Evolutionary conservation across 2,888 invertebrate genomes (phyloP).

Genomic region (Griposia aprilina): DNA sequence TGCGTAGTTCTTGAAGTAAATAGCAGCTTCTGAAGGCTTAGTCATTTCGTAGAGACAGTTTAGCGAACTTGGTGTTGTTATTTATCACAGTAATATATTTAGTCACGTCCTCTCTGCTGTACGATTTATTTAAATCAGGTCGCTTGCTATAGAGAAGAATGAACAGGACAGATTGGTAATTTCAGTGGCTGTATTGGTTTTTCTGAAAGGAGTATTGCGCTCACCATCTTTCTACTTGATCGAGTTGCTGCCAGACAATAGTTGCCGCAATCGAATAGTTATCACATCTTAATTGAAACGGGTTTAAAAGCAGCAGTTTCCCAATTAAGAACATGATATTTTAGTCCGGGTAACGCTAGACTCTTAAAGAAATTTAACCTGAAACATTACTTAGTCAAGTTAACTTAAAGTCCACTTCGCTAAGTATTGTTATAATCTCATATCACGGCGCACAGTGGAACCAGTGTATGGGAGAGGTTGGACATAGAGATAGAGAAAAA

Average conservation of each 20-base stretch:
- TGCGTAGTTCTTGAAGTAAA: slow-evolving; percentile 47
- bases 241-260: slow-evolving; percentile 5
- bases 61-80: slow-evolving; percentile 40
- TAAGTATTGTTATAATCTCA: slow-evolving; percentile 60
- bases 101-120: slow-evolving; percentile 8
- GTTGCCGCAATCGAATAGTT: neutral
- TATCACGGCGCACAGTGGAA: slow-evolving; percentile 29
- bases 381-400: slow-evolving; percentile 30
- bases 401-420: slow-evolving; percentile 32
- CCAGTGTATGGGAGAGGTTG: too few relatives aligned
- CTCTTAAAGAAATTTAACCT: neutral
- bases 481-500: too few relatives aligned
- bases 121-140: slow-evolving; percentile 39
- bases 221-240: neutral
- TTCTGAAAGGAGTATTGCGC: neutral
- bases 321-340: neutral
- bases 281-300: neutral
- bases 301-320: neutral
- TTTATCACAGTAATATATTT: slow-evolving; percentile 46
- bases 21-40: slow-evolving; percentile 39
- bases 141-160: slow-evolving; percentile 12
- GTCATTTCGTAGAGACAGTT: slow-evolving; percentile 59
- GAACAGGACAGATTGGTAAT: slow-evolving; percentile 17
- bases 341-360: neutral
- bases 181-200: slow-evolving; percentile 18